These are phyloP conservation scores for Conops quadrifasciatus DNA, from an alignment of 2,888 invertebrate species.

Conservation along the genomic window DNA sequence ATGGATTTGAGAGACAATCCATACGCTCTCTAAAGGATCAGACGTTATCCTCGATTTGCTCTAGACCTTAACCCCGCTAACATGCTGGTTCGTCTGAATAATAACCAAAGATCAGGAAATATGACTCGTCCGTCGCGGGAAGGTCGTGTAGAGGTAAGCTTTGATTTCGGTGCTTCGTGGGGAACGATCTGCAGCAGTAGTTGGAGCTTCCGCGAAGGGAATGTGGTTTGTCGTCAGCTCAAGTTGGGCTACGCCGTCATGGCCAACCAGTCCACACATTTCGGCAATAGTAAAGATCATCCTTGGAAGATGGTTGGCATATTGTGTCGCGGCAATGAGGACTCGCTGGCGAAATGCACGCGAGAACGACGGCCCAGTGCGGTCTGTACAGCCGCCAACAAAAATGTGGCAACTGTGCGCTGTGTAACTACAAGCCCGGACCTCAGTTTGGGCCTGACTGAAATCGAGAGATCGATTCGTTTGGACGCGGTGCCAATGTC, in stretches of 20 bases:
- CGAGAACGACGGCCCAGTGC: constrained; percentile 48
- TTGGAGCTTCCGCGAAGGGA: constrained; percentile 57
- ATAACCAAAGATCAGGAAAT: constrained; percentile 17
- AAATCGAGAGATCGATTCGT: constrained; percentile 50
- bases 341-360: constrained; percentile 48
- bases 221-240: constrained; percentile 56
- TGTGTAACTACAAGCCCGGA: constrained; percentile 53
- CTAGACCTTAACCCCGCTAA: constrained; percentile 44
- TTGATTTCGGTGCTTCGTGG: constrained; percentile 52
- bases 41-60: constrained; percentile 34
- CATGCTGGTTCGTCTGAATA: constrained; percentile 52
- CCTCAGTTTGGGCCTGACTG: constrained; percentile 51
- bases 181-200: constrained; percentile 54
- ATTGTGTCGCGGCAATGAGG: constrained; percentile 54
- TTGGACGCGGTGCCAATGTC: constrained; percentile 54
- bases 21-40: no score
- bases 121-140: constrained; percentile 39
- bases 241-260: constrained; percentile 53
- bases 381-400: constrained; percentile 47
- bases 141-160: constrained; percentile 58
- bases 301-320: constrained; percentile 57
- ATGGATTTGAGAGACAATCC: no score
- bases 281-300: constrained; percentile 45
- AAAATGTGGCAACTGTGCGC: constrained; percentile 53
- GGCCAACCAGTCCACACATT: constrained; percentile 49